A percentile compares a stretch with the other conserved stretches of the same genome.
phyloP scores from a whole-genome alignment of 2,888 invertebrate genomes.

The Lithophane leautieri region DNA sequence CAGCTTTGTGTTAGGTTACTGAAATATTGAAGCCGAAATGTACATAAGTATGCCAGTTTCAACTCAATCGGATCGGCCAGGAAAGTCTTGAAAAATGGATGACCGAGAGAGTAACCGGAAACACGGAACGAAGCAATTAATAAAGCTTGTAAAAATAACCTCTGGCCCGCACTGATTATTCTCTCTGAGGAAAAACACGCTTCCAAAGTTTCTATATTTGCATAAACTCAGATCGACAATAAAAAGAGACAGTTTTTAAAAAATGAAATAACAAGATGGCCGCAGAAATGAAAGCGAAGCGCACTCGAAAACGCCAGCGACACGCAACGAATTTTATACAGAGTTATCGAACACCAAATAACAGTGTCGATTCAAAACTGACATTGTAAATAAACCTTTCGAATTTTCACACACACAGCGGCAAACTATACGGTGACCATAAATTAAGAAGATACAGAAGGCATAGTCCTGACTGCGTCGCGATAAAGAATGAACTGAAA shows the following conservation, averaged over 20 bases:
- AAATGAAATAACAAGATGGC: constrained; percentile 30
- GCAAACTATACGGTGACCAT: constrained; percentile 41
- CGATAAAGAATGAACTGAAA: background rate
- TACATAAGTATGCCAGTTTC: too few species aligned
- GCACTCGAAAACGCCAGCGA: constrained; percentile 42
- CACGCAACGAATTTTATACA: constrained; percentile 46
- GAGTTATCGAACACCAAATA: constrained; percentile 54
- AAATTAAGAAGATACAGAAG: constrained; percentile 39
- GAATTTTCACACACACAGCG: constrained; percentile 56
- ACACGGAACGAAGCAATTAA: too few species aligned
- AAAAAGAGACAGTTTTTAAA: constrained; percentile 17
- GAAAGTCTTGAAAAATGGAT: too few species aligned
- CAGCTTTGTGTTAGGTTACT: background rate
- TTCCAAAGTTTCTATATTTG: constrained; percentile 12
- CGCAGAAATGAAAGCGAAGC: constrained; percentile 33
- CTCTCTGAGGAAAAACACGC: background rate
- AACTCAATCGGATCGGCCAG: too few species aligned
- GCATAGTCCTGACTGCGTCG: constrained; percentile 5
- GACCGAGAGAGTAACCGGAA: too few species aligned
- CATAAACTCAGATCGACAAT: background rate
- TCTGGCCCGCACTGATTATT: background rate
- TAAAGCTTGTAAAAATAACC: background rate
- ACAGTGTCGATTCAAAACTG: constrained; percentile 62
- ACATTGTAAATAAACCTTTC: constrained; percentile 60
- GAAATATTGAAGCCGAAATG: background rate